Conservation (phyloP, 2,113 vertebrate genomes). For the Grammomys surdaster region DNA sequence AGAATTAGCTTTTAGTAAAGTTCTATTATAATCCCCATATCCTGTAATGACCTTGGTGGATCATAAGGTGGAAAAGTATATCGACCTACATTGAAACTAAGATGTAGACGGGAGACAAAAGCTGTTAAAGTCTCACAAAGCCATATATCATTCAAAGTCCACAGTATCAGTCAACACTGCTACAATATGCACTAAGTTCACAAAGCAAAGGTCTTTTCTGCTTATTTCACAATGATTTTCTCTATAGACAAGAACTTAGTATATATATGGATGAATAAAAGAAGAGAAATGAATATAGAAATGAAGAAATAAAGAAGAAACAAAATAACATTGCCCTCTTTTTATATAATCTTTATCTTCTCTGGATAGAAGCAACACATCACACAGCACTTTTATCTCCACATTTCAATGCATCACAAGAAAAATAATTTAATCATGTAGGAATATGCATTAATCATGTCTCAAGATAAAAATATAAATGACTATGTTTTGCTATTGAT, state of each 20-base stretch:
- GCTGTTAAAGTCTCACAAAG: not conserved
- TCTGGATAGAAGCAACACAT: not conserved
- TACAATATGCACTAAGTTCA: fast-evolving
- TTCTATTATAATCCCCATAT: not conserved
- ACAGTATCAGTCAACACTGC: not conserved
- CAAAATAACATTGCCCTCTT: not conserved
- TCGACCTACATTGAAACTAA: not conserved
- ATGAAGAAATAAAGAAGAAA: not conserved
- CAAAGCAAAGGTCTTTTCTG: not conserved
- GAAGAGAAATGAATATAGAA: not conserved
- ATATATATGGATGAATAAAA: not conserved
- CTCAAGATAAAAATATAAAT: not conserved
- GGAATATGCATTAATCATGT: not conserved
- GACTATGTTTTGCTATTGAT: not conserved
- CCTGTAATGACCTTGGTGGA: not conserved
- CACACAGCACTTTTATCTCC: not conserved
- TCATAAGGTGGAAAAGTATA: not conserved
- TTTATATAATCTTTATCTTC: not conserved
- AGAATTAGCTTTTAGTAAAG: not conserved
- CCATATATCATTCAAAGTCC: not conserved
- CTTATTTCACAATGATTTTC: not conserved
- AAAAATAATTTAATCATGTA: not conserved
- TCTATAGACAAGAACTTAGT: not conserved
- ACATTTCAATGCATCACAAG: not conserved
- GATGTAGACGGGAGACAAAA: not conserved